Evolutionary conservation across 2,888 invertebrate genomes (phyloP).

Genomic region (Drosophila ustulata): DNA sequence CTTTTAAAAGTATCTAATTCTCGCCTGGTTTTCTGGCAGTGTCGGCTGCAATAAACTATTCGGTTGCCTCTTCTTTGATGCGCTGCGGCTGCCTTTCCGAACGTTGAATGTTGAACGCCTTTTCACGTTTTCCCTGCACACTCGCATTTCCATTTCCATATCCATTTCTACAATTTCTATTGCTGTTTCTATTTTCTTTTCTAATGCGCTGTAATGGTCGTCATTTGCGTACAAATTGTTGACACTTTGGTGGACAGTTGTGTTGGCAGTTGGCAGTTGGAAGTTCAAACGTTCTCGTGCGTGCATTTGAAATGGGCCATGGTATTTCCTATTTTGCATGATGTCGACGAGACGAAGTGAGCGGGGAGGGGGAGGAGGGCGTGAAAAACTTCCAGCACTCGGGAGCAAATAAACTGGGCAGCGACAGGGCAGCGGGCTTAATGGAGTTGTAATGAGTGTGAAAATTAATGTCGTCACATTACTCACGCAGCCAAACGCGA

Average conservation of each 20-base stretch:
- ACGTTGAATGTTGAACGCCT: slow-evolving; percentile 20
- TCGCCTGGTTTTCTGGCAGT: slow-evolving; percentile 17
- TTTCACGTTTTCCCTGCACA: slow-evolving; percentile 37
- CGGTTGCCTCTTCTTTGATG: slow-evolving; percentile 35
- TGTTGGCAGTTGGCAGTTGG: slow-evolving; percentile 1
- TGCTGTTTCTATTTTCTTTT: slow-evolving; percentile 39
- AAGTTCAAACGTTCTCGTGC: slow-evolving; percentile 62
- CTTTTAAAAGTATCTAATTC: too few species aligned
- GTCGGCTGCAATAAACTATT: slow-evolving; percentile 13
- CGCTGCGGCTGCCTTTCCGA: slow-evolving; percentile 28
- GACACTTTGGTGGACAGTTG: slow-evolving; percentile 63
- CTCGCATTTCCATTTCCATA: background rate
- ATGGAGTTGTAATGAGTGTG: slow-evolving; percentile 81
- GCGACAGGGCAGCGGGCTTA: slow-evolving; percentile 54
- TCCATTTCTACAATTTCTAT: slow-evolving; percentile 19
- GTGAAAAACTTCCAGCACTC: background rate
- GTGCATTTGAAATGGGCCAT: slow-evolving; percentile 62
- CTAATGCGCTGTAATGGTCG: slow-evolving; percentile 60
- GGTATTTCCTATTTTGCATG: slow-evolving; percentile 53
- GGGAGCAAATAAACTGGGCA: slow-evolving; percentile 43
- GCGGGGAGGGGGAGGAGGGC: background rate
- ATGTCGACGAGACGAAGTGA: slow-evolving; percentile 2
- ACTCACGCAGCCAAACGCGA: slow-evolving; percentile 72
- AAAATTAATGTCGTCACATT: slow-evolving; percentile 81
- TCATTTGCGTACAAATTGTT: slow-evolving; percentile 75